Evolutionary conservation across 2,113 vertebrate genomes (phyloP).

Genomic region (Oncorhynchus gorbuscha): DNA sequence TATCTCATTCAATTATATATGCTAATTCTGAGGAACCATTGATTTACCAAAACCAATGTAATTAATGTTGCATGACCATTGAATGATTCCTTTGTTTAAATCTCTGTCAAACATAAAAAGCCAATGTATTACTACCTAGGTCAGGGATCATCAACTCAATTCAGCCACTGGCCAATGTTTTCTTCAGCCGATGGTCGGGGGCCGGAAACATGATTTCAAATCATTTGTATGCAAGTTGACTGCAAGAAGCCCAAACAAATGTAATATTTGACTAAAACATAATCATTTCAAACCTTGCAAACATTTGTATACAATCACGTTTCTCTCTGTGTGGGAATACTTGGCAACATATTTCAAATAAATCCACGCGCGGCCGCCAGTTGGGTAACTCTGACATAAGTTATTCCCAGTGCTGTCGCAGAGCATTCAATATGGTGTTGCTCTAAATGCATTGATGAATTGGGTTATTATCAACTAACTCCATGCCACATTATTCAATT

Average conservation of each 20-base stretch:
- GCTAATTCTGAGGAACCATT: conserved; percentile 9
- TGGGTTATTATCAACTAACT: neutral
- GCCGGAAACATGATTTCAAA: no score
- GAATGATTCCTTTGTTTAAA: conserved; percentile 23
- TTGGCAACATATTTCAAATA: no score
- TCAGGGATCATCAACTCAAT: no score
- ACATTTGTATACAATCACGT: no score
- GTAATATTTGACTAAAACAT: no score
- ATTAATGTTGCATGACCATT: conserved; percentile 14
- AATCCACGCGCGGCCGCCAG: no score
- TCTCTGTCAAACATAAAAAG: conserved; percentile 25
- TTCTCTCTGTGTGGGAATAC: no score
- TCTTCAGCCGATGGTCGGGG: no score
- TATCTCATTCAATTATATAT: conserved; percentile 11
- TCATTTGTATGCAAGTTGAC: no score
- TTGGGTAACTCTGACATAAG: neutral
- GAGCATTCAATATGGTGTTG: neutral
- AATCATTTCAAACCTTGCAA: no score
- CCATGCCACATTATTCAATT: conserved; percentile 12
- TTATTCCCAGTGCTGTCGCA: conserved; percentile 13
- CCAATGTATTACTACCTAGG: conserved; percentile 16
- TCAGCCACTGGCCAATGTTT: no score
- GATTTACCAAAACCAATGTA: conserved; percentile 15
- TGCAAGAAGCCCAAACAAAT: no score
- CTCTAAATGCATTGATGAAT: conserved; percentile 18